A percentile compares a stretch with the other conserved stretches of the same genome.
These are phyloP conservation scores for Botrylloides violaceus DNA, from an alignment of 23 tunicate species.

Conservation along the genomic window DNA sequence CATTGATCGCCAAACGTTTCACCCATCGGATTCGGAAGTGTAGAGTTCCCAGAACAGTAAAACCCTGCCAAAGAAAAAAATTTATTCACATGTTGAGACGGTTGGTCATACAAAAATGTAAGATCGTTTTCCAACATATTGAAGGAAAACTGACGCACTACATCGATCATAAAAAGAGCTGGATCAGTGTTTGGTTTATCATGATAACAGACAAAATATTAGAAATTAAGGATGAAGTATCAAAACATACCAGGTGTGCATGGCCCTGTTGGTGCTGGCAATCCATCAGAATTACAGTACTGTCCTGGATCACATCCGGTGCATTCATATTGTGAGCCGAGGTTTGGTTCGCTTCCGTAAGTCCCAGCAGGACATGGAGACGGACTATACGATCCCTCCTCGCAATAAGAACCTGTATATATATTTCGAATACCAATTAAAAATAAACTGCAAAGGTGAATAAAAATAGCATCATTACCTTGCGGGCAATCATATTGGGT, in stretches of 20 bases:
- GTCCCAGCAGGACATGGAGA: conserved; percentile 59
- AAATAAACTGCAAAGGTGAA: not conserved
- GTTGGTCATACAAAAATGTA: no score
- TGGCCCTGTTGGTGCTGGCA: conserved; percentile 30
- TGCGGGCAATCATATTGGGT: conserved; percentile 45
- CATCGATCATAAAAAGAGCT: no score
- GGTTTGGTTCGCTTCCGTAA: conserved; percentile 32
- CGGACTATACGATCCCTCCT: conserved; percentile 26
- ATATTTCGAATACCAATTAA: not conserved
- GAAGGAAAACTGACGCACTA: no score
- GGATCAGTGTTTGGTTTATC: no score
- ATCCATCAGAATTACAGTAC: conserved; percentile 56
- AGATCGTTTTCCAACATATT: no score
- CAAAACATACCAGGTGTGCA: conserved; percentile 44
- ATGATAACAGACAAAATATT: no score
- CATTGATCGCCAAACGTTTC: conserved; percentile 71
- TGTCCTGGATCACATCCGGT: conserved; percentile 77
- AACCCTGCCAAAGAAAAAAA: conserved; percentile 39
- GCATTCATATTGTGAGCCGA: conserved; percentile 38
- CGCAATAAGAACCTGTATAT: conserved; percentile 85
- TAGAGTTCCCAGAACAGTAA: conserved; percentile 66
- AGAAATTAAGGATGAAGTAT: not conserved
- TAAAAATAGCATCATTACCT: conserved; percentile 24
- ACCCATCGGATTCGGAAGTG: conserved; percentile 41
- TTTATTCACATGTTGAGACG: no score